Base-by-base conservation (phyloP, 1,140 invertebrate genomes). In the Drosophila nannoptera region DNA sequence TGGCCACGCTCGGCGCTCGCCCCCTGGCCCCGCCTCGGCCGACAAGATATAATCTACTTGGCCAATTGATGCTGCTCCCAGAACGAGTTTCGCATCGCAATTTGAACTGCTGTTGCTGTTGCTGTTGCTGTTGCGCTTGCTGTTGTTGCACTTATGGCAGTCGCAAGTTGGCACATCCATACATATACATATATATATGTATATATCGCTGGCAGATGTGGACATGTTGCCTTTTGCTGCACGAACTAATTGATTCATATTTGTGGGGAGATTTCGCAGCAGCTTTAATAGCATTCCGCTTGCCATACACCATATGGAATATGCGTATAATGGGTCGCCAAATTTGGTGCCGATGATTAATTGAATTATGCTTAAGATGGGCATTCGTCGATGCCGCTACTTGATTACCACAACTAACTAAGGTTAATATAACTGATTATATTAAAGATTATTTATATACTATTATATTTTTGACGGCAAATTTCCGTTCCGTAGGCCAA, bases 221-320 rank as follows among this genome's bases (percentile, higher is more conserved):
- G 35, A 54, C 46, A 76, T 69, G 65, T 81, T 84, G 81, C 77
- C 80, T 84, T 83, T 83, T 84, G 78, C 75, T 84, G 80, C 73
- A 76, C 67, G 58, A 84, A 77, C 78, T 81, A 84, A 84, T 84
- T 84, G 77, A 86, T 84, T 84, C 77, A 84, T 84, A 84, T 84
- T 84, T 84, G 78, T 50, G 81, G 46, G 69, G 52, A 59, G 53
- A 67, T 78, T 76, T 75, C 55, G 60, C 52, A 49, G 62, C 58
- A 36, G 62, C 65, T 82, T 63, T 62, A 74, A 77, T 78, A 40
- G 58, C 46, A 72, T 83, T 82, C 54, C 64, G 55, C 29, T 78
- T 73, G 58, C 64, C 64, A 69, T 75, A 43, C 12, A n/a, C 40
- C 40, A 43, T 7, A 72, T 75, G 35, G 54, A 43, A 69, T 74